phyloP scores from a whole-genome alignment of 1,140 invertebrate genomes.

The Rhopalosiphum padi region DNA sequence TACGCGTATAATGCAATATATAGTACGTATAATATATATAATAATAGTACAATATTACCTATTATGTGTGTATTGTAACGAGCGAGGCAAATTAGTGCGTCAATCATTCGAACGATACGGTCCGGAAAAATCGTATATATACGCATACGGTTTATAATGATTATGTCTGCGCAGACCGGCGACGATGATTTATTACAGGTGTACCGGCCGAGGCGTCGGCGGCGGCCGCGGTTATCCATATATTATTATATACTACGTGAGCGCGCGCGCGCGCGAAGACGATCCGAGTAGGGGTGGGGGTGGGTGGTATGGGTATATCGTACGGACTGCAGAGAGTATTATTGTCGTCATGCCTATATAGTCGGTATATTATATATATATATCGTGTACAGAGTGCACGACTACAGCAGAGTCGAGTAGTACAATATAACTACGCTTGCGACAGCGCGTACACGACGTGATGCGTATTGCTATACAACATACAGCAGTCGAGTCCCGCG shows the following conservation, averaged over 20 bases:
- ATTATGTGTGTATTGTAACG: constrained; percentile 20
- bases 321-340: not conserved
- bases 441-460: not conserved
- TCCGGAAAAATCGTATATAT: constrained; percentile 17
- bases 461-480: not conserved
- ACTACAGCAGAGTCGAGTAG: not conserved
- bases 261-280: not conserved
- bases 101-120: constrained; percentile 48
- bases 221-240: not conserved
- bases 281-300: not conserved
- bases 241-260: not conserved
- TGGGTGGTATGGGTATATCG: no score
- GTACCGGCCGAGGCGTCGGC: not conserved
- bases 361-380: no score
- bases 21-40: no score
- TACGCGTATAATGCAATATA: not conserved
- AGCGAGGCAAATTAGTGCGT: constrained; percentile 43
- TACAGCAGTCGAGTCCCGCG: not conserved
- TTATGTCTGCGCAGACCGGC: not conserved
- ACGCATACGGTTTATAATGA: constrained; percentile 10
- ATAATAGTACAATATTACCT: not conserved
- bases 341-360: not conserved
- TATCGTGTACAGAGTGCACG: not conserved
- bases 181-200: constrained; percentile 48
- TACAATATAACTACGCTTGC: no score